Conservation (phyloP, 2,888 invertebrate species). For the Acrocyrtus sp. region DNA sequence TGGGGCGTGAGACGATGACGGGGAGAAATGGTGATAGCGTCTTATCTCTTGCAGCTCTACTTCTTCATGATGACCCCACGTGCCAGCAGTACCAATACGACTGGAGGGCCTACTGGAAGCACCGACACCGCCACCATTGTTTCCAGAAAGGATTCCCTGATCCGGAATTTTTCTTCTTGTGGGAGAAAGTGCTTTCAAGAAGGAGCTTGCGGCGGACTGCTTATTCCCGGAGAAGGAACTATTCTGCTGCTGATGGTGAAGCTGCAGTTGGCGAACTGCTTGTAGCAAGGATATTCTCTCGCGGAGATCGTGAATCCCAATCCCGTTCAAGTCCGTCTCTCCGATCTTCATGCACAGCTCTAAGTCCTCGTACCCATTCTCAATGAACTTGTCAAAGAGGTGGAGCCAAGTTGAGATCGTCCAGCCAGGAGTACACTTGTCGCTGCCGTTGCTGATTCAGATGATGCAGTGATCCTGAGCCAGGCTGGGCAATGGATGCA, state of each 20-base stretch:
- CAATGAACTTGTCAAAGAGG: slow-evolving; percentile 60
- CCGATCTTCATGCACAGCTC: slow-evolving; percentile 57
- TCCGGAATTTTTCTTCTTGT: slow-evolving; percentile 45
- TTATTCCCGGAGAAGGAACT: not conserved
- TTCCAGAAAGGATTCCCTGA: slow-evolving; percentile 5
- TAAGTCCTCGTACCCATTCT: slow-evolving; percentile 58
- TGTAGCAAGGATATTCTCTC: slow-evolving; percentile 60
- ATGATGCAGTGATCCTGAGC: slow-evolving; percentile 28
- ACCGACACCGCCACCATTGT: slow-evolving; percentile 2
- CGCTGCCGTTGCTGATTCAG: slow-evolving; percentile 26
- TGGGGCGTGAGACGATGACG: slow-evolving; percentile 31
- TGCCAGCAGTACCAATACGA: slow-evolving; percentile 25
- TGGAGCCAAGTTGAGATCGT: slow-evolving; percentile 56
- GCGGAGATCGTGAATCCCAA: slow-evolving; percentile 59
- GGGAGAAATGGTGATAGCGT: slow-evolving; percentile 37
- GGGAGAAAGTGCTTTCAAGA: slow-evolving; percentile 37
- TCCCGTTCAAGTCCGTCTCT: slow-evolving; percentile 59
- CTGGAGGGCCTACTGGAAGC: slow-evolving; percentile 32
- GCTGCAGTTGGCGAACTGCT: slow-evolving; percentile 58
- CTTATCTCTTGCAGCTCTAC: slow-evolving; percentile 44
- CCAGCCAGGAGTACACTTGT: slow-evolving; percentile 59
- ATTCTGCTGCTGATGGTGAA: slow-evolving; percentile 35
- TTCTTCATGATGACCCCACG: slow-evolving; percentile 44
- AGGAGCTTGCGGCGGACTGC: slow-evolving; percentile 22
- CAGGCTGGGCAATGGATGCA: slow-evolving; percentile 18